Conservation (phyloP, 2,888 invertebrate species). For the Hirudinaria manillensis region DNA sequence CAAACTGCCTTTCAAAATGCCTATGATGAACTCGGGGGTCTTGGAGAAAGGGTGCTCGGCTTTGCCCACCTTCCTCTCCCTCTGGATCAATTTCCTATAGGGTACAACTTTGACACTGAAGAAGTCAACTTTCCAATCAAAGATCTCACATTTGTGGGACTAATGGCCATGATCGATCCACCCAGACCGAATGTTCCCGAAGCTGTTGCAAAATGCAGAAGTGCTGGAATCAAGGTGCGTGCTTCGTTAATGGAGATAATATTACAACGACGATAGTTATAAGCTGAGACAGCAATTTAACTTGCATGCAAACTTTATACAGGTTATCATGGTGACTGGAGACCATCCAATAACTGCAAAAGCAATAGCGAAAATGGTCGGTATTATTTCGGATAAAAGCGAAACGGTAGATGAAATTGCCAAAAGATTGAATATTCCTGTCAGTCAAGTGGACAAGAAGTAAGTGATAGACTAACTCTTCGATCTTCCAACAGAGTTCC, state of each 20-base stretch:
- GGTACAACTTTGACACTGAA: constrained; percentile 76
- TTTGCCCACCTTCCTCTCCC: constrained; percentile 90
- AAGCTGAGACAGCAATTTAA: too few species aligned
- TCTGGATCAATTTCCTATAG: constrained; percentile 87
- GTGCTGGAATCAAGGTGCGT: constrained; percentile 70
- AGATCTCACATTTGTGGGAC: constrained; percentile 78
- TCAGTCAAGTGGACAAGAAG: constrained; percentile 53
- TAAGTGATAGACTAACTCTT: constrained; percentile 34
- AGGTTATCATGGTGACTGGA: constrained; percentile 63
- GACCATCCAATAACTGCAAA: constrained; percentile 60
- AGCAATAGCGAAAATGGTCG: constrained; percentile 59
- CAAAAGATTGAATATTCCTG: constrained; percentile 57
- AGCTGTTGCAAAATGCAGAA: constrained; percentile 60
- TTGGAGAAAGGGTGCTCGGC: constrained; percentile 77
- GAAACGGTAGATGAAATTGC: constrained; percentile 72
- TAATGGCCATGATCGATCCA: constrained; percentile 98
- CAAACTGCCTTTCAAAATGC: constrained; percentile 90
- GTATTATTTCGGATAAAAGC: constrained; percentile 57
- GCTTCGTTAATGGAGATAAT: constrained; percentile 58
- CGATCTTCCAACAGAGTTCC: neutral
- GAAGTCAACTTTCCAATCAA: constrained; percentile 74
- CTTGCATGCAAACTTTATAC: constrained; percentile 56
- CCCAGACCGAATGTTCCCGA: constrained; percentile 94
- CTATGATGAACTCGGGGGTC: constrained; percentile 72
- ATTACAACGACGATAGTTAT: neutral